These are phyloP conservation scores for Volucella inflata DNA, from an alignment of 2,888 invertebrate species.

Conservation along the genomic window DNA sequence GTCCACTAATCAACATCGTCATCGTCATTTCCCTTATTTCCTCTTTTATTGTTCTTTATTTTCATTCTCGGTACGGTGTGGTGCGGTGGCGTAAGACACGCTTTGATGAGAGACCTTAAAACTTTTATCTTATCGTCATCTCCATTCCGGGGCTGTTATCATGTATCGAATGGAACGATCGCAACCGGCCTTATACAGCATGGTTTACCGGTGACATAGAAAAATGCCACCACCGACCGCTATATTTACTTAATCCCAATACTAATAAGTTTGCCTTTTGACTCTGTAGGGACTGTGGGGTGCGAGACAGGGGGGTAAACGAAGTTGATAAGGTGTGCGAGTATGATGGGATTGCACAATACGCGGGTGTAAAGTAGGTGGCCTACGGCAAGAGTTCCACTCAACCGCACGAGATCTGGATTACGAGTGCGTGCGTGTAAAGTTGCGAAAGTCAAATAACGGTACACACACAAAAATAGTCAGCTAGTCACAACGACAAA, in stretches of 20 bases:
- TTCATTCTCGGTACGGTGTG: conserved; percentile 1
- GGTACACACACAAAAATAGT: too few species aligned
- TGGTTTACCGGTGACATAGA: conserved; percentile 52
- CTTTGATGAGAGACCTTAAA: conserved; percentile 2
- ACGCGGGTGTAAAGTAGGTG: conserved; percentile 38
- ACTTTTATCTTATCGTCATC: conserved; percentile 71
- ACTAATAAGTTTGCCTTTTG: conserved; percentile 15
- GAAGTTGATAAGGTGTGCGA: conserved; percentile 49
- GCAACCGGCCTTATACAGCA: conserved; percentile 44
- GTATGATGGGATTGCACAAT: conserved; percentile 56
- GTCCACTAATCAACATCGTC: conserved; percentile 21
- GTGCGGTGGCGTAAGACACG: too few species aligned
- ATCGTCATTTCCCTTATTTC: conserved; percentile 32
- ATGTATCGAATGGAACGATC: conserved; percentile 59
- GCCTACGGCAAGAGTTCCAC: conserved; percentile 30
- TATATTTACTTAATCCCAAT: conserved; percentile 69
- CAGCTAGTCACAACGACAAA: conserved; percentile 21
- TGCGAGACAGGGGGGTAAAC: background rate
- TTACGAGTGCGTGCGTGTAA: conserved; percentile 27
- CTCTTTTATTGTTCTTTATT: conserved; percentile 13
- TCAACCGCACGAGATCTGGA: conserved; percentile 19
- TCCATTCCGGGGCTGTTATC: conserved; percentile 54
- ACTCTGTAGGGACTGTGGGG: background rate
- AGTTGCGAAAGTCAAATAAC: conserved; percentile 46
- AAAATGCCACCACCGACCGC: conserved; percentile 31